Conservation (phyloP, 2,113 vertebrate species). For the Myxocyprinus asiaticus region DNA sequence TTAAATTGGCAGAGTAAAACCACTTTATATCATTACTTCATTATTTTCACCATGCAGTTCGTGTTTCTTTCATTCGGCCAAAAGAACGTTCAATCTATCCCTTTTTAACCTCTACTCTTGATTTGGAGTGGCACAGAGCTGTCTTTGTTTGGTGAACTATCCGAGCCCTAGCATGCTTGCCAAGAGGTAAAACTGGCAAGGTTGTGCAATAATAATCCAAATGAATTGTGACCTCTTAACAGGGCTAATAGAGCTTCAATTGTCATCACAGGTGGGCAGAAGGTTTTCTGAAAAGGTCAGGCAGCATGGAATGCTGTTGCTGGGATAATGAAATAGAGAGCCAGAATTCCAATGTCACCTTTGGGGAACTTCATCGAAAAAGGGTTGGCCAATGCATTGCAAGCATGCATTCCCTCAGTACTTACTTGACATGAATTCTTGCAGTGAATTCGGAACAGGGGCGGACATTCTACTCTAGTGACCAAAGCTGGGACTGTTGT, state of each 20-base stretch:
- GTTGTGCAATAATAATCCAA: constrained; percentile 24
- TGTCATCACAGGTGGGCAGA: background rate
- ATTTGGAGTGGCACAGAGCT: constrained; percentile 39
- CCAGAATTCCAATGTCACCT: no score
- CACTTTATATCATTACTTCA: constrained; percentile 67
- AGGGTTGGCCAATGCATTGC: no score
- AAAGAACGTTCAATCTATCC: constrained; percentile 30
- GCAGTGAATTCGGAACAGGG: no score
- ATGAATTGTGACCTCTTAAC: constrained; percentile 32
- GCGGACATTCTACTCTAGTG: no score
- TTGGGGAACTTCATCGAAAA: no score
- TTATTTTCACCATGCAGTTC: constrained; percentile 44
- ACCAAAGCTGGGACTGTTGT: no score
- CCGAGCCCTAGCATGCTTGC: constrained; percentile 24
- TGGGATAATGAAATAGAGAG: no score
- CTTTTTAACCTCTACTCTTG: constrained; percentile 28
- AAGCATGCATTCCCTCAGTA: no score
- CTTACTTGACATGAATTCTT: no score
- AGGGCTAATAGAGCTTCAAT: constrained; percentile 11
- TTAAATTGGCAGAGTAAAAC: constrained; percentile 63
- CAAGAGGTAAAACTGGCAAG: constrained; percentile 35
- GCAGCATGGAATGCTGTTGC: no score
- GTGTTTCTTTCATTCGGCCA: constrained; percentile 16
- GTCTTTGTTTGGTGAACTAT: constrained; percentile 33
- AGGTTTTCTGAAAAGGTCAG: no score